phyloP scores from a whole-genome alignment of 1,140 invertebrate genomes.

The Scaptodrosophila lebanonensis region DNA sequence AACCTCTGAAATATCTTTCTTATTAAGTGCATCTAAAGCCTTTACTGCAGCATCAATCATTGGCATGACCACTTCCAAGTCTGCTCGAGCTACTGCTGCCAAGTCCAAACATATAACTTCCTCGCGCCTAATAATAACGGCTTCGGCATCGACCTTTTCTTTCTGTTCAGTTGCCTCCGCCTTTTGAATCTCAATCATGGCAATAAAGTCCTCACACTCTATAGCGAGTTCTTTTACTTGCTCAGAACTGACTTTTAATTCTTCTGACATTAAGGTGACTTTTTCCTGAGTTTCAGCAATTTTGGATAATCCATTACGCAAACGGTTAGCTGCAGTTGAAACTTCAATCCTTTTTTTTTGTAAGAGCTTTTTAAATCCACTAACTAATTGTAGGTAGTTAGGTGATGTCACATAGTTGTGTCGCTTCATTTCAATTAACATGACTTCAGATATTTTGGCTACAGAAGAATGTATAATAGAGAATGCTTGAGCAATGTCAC shows the following conservation, averaged over 20 bases:
- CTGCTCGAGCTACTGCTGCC: conserved; percentile 86
- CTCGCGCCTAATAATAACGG: conserved; percentile 86
- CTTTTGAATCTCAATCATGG: conserved; percentile 86
- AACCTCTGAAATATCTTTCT: conserved; percentile 92
- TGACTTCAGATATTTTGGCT: conserved; percentile 82
- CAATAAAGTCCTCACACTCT: conserved; percentile 80
- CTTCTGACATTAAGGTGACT: conserved; percentile 87
- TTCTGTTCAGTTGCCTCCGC: conserved; percentile 88
- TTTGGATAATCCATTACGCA: conserved; percentile 86
- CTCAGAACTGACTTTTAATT: conserved; percentile 86
- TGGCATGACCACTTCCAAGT: conserved; percentile 90
- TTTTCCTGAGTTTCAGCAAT: conserved; percentile 87
- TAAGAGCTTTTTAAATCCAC: conserved; percentile 89
- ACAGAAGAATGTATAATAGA: conserved; percentile 88
- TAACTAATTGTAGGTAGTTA: conserved; percentile 89
- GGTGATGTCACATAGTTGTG: conserved; percentile 91
- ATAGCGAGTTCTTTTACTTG: conserved; percentile 78
- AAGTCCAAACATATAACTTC: conserved; percentile 87
- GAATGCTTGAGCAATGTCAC: conserved; percentile 84
- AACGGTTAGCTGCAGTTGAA: conserved; percentile 84
- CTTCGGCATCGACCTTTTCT: conserved; percentile 83
- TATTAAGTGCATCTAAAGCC: conserved; percentile 89
- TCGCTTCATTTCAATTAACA: conserved; percentile 87
- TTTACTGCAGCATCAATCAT: conserved; percentile 88
- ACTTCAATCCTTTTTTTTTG: conserved; percentile 84